Evolutionary conservation across 1,140 invertebrate species (phyloP), one percentile per base, ranked within the genome.

Genomic region (Aphelenchoides avenae): DNA sequence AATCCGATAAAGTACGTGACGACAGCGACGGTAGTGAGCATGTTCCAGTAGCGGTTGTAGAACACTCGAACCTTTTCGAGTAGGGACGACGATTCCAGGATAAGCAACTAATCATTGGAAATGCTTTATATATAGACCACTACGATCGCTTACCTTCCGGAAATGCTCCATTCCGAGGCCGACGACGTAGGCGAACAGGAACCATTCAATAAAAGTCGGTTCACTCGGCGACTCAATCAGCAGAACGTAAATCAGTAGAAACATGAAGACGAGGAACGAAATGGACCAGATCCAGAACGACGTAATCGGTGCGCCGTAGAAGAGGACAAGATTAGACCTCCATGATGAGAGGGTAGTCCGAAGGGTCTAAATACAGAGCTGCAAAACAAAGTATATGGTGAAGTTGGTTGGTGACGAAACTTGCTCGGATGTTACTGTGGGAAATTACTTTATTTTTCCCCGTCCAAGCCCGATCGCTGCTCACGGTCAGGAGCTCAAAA

Each of bases 201-300:
- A 4, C 36, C 46, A 73, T 33, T 68, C 71, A 64, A 52, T 69
- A 68, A n/a, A 53, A 15, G 15, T 13, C 18, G 64, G 57, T 2
- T 57, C 47, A 2, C 15, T 2, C 9, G 74, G 71, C n/a, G 74
- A 77, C 51, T 75, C 57, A 24, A 77, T 52, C 61, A 97, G 82
- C 62, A 96, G 88, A 55, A 87, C 87, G 78, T 90, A 95, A 27
- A 88, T 91, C 79, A 89, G 93, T 67, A 90, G 83, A 66, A 89
- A 80, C 72, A 96, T 81, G 80, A 96, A 97, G 69, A 89, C 81
- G 70, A 91, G 84, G 79, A 94, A 96, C 22, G 89, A 88, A 77
- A 95, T 86, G 89, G 89, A 89, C 81, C 95, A 90, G n/a, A 88
- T 85, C 89, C 91, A 96, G 80, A 96, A 97, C 79, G 96, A 95